Evolutionary conservation across 2,888 invertebrate genomes (phyloP), one percentile per base, ranked within the genome.

Genomic region (Nemotelus pantherinus): DNA sequence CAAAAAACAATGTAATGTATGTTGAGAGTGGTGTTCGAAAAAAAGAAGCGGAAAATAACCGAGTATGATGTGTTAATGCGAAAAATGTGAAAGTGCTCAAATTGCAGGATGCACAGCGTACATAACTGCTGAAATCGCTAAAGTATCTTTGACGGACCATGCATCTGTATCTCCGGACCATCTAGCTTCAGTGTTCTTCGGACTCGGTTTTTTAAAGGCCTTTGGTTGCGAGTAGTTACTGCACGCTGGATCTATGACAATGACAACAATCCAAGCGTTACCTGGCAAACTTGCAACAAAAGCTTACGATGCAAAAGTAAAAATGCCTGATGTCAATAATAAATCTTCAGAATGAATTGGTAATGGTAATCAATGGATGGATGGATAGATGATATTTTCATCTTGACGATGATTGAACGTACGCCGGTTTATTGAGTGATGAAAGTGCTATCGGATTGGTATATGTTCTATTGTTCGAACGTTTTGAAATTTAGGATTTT

Each of bases 381-480:
- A 53, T 70, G 70, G 55, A 70, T 55, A 55, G 55, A 55, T 41
- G 70, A 70, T 70, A 70, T 53, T 70, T 70, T 55, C 43, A 60
- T 47, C 25, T 53, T 74, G 74, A 74, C 60, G 74, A 74, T 74
- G 74, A 74, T 74, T 74, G 74, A 74, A 60, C 25, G 25, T 25
- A 25, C 60, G 63, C 74, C 74, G 9, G 60, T 48, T 74, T 41
- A 63, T 74, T 74, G 74, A 74, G 60, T 74, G 74, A 63, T 63
- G 74, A 74, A 74, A 74, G 58, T 58, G 72, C 39, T 68, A 25
- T 25, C n/a, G 58, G 9, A 58, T 58, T 4, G 58, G 25, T 25
- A 25, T 25, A 25, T 25, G 25, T 25, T 25, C 25, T 25, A 25
- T 25, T 25, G 25, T 25, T 25, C 25, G 25, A 25, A 25, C 25